Base-by-base conservation (phyloP, 1,140 invertebrate species). In the Lycorma delicatula region DNA sequence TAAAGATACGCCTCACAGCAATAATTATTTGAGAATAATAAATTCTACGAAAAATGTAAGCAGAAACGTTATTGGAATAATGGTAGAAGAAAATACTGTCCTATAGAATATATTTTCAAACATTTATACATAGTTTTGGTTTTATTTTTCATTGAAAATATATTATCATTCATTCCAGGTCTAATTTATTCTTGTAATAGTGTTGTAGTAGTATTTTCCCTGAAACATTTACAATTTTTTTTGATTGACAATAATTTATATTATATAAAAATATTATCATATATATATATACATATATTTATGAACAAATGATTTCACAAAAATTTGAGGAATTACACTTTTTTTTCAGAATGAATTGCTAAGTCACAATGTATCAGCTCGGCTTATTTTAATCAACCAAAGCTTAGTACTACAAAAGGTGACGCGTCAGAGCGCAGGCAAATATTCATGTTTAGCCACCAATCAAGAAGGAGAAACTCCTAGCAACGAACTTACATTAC, bases 371-470 rank as follows among this genome's bases (percentile, higher is more conserved):
- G 75, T 77, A 28, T 77, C 79, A n/a, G 77, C 78, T 9, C 78
- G 82, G 54, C 75, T 82, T 48, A 82, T 84, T 61, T 74, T 80
- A 63, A 81, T 79, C 58, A 82, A 83, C 70, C 80, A 83, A 64
- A 81, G 79, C 60, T 71, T 83, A 38, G 80, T 82, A 12, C 72
- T 84, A 49, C 81, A 83, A 65, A 79, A 76, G 64, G 78, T 83
- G 53, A 79, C 75, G 11, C 71, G 80, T 60, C 73, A 72, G 52
- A 77, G 77, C 52, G 77, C 78, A 1, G 82, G 82, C 5, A 70
- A 70, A 50, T 85, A 85, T 65, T 71, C 77, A 25, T 85, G 82
- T 63, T 70, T 77, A 11, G 81, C 80, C 4, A 72, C 71, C 46
- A 84, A 85, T 66, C 63, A 68, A 25, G 72, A 81, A 65, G 77